Percentiles rank a stretch among this genome's conserved stretches.
Conservation (phyloP, 1,140 invertebrate genomes). For the Ceratosolen fusciceps region DNA sequence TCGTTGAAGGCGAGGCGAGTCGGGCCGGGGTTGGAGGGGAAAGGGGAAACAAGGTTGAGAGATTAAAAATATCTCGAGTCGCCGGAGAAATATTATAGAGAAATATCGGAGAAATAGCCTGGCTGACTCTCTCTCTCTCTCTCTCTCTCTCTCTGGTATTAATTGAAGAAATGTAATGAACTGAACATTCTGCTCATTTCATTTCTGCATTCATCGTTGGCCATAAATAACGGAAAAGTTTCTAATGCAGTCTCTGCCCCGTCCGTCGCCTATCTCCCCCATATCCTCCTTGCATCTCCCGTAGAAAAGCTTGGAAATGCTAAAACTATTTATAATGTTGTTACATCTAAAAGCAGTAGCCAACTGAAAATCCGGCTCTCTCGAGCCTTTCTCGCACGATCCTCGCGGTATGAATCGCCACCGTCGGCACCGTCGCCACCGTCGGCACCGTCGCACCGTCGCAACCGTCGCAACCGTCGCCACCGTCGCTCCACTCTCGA, state of each 20-base stretch:
- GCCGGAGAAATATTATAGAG: no score
- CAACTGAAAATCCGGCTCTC: neutral
- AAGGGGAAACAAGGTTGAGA: no score
- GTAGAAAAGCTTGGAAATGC: slow-evolving; percentile 18
- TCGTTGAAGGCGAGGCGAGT: no score
- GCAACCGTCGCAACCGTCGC: no score
- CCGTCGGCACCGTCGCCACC: no score
- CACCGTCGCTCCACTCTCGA: no score
- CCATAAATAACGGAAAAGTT: slow-evolving; percentile 30
- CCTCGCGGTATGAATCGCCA: no score
- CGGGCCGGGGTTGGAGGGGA: no score
- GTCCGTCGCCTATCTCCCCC: no score
- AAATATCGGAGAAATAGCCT: neutral
- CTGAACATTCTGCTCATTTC: slow-evolving; percentile 1
- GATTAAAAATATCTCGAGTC: no score
- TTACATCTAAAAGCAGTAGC: slow-evolving; percentile 6
- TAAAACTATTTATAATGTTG: slow-evolving; percentile 23
- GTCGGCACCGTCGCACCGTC: no score
- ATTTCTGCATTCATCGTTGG: slow-evolving; percentile 5
- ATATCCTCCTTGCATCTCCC: slow-evolving; percentile 7
- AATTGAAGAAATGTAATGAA: slow-evolving; percentile 17
- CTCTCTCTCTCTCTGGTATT: neutral
- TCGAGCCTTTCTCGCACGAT: slow-evolving; percentile 59
- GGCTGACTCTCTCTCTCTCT: no score
- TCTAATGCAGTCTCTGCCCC: slow-evolving; percentile 26